phyloP scores from a whole-genome alignment of 2,113 vertebrate species.

The Macroglossus sobrinus region DNA sequence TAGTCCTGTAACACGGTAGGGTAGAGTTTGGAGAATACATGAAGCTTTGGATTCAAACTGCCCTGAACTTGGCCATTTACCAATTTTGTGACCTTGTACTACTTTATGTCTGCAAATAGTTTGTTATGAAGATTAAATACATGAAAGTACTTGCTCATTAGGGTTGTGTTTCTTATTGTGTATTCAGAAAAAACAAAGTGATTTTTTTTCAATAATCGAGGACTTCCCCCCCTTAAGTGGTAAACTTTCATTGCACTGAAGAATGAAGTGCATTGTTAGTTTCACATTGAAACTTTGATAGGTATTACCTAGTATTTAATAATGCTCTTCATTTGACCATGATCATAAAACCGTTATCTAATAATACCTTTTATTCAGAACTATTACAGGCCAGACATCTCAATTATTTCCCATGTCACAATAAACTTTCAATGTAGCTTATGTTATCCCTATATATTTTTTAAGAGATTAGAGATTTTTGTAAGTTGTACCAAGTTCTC shows the following conservation, averaged over 20 bases:
- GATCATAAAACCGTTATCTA: constrained; percentile 1
- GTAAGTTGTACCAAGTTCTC: not conserved
- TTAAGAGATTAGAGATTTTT: not conserved
- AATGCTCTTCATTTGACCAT: not conserved
- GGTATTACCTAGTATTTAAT: not conserved
- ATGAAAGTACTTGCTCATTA: not conserved
- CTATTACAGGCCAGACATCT: not conserved
- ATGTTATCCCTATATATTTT: not conserved
- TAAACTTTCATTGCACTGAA: not conserved
- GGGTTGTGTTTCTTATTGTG: not conserved
- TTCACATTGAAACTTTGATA: constrained; percentile 26
- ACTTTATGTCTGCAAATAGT: not conserved
- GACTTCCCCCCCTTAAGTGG: not conserved
- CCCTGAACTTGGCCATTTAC: not conserved
- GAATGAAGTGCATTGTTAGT: not conserved
- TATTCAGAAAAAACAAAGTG: constrained; percentile 40
- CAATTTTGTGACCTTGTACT: not conserved
- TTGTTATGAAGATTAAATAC: constrained; percentile 20
- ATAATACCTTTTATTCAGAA: not conserved
- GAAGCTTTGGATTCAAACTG: not conserved
- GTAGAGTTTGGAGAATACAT: not conserved
- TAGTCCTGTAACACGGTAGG: not conserved
- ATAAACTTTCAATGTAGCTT: not conserved
- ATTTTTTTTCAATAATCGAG: not conserved
- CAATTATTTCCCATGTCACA: not conserved